These are phyloP conservation scores for Drosophila hawaiiensis DNA, from an alignment of 2,888 invertebrate genomes.

Conservation along the genomic window DNA sequence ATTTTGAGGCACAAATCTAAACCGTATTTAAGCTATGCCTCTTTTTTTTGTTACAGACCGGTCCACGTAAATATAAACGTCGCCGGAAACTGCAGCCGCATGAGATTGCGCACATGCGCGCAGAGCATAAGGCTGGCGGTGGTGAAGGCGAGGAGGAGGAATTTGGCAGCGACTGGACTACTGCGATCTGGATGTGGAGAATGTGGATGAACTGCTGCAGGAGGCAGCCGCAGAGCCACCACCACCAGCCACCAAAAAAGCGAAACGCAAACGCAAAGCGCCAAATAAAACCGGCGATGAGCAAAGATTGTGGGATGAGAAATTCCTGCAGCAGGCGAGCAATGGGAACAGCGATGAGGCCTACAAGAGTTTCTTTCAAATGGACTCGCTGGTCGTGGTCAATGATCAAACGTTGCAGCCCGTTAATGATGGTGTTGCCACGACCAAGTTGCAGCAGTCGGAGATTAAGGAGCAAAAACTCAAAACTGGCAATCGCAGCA, in stretches of 20 bases:
- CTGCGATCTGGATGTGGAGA: slow-evolving; percentile 84
- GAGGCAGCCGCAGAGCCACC: slow-evolving; percentile 29
- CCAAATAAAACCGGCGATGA: slow-evolving; percentile 34
- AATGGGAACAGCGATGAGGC: slow-evolving; percentile 80
- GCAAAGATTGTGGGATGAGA: slow-evolving; percentile 77
- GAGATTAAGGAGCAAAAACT: neutral
- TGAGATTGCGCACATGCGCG: slow-evolving; percentile 86
- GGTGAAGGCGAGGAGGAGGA: slow-evolving; percentile 60
- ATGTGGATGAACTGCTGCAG: slow-evolving; percentile 84
- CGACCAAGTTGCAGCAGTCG: slow-evolving; percentile 32
- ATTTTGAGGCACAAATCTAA: neutral
- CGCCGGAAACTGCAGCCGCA: slow-evolving; percentile 91
- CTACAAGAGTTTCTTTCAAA: slow-evolving; percentile 86
- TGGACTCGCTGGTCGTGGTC: slow-evolving; percentile 84
- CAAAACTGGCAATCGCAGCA: slow-evolving; percentile 52
- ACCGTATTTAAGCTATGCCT: neutral
- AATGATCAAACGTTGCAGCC: slow-evolving; percentile 67
- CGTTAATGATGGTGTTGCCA: slow-evolving; percentile 29
- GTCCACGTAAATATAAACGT: slow-evolving; percentile 92
- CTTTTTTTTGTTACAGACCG: slow-evolving; percentile 86
- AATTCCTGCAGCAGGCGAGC: slow-evolving; percentile 71
- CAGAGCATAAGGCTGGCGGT: slow-evolving; percentile 66
- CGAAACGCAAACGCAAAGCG: slow-evolving; percentile 59
- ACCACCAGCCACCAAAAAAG: slow-evolving; percentile 41
- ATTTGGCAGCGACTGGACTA: slow-evolving; percentile 83